Percentiles rank a stretch among this genome's conserved stretches.
phyloP scores from a whole-genome alignment of 2,888 invertebrate genomes.

The Balanococcus diminutus region DNA sequence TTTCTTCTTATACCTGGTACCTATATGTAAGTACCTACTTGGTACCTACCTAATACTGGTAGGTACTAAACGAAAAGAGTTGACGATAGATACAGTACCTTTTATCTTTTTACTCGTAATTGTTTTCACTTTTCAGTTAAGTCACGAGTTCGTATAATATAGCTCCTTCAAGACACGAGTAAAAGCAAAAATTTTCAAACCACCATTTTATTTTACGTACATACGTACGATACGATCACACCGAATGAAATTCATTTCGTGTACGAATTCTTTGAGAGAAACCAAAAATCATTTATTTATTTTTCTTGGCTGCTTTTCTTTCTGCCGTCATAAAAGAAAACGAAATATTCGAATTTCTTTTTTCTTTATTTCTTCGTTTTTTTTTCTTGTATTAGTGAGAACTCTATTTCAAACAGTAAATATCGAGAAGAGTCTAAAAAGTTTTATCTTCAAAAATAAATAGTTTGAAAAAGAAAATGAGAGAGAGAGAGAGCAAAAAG shows the following conservation, averaged over 20 bases:
- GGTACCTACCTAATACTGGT: too few species aligned
- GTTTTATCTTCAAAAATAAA: slow-evolving; percentile 50
- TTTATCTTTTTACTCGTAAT: neutral
- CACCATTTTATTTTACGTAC: neutral
- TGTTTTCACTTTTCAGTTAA: neutral
- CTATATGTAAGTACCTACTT: too few species aligned
- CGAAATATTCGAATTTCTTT: slow-evolving; percentile 34
- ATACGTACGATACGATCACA: slow-evolving; percentile 16
- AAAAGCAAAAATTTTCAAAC: neutral
- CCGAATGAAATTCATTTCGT: slow-evolving; percentile 36
- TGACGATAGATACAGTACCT: too few species aligned
- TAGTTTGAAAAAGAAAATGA: slow-evolving; percentile 41
- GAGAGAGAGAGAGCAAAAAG: slow-evolving; percentile 18
- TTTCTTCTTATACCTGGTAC: too few species aligned
- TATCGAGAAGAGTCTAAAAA: slow-evolving; percentile 52
- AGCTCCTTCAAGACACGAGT: neutral
- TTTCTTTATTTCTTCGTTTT: neutral
- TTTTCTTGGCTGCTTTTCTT: slow-evolving; percentile 30
- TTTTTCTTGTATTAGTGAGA: slow-evolving; percentile 43
- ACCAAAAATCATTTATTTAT: slow-evolving; percentile 42
- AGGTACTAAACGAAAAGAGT: too few species aligned
- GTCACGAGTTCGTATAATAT: neutral
- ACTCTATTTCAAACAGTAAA: slow-evolving; percentile 49
- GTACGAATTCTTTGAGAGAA: neutral
- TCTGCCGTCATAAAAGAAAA: slow-evolving; percentile 41